Percentiles rank a stretch among this genome's conserved stretches.
Conservation (phyloP, 2,888 invertebrate species). For the Rotaria magnacalcarata region DNA sequence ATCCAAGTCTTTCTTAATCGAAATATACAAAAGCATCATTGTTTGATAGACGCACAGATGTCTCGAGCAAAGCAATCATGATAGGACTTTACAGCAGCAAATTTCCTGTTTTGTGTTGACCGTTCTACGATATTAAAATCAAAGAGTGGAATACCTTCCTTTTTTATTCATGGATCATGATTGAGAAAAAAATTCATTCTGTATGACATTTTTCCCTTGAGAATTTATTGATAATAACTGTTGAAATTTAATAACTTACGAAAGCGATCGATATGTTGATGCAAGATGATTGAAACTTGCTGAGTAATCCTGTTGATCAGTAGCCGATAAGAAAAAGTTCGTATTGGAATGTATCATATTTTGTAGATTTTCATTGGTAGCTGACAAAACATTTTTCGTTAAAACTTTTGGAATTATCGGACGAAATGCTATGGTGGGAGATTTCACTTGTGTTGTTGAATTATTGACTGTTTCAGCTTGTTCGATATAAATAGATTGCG, state of each 20-base stretch:
- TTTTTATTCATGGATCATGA: background rate
- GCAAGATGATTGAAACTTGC: background rate
- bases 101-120: background rate
- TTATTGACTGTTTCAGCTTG: background rate
- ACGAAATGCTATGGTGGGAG: slow-evolving; percentile 5
- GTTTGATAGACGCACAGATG: no score
- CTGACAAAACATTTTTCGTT: background rate
- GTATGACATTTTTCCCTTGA: background rate
- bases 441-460: background rate
- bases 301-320: slow-evolving; percentile 17
- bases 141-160: no score
- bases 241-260: background rate
- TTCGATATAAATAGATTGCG: slow-evolving; percentile 11
- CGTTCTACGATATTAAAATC: no score
- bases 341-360: background rate
- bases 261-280: slow-evolving; percentile 32
- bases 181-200: background rate
- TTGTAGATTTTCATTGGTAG: background rate
- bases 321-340: background rate
- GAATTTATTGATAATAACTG: background rate
- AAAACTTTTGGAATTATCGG: slow-evolving; percentile 29
- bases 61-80: no score
- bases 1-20: no score
- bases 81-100: background rate
- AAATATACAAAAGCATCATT: no score